These are phyloP conservation scores for Enteromius afrohamiltoni DNA, from an alignment of 2,797 vertebrate species.

Conservation along the genomic window DNA sequence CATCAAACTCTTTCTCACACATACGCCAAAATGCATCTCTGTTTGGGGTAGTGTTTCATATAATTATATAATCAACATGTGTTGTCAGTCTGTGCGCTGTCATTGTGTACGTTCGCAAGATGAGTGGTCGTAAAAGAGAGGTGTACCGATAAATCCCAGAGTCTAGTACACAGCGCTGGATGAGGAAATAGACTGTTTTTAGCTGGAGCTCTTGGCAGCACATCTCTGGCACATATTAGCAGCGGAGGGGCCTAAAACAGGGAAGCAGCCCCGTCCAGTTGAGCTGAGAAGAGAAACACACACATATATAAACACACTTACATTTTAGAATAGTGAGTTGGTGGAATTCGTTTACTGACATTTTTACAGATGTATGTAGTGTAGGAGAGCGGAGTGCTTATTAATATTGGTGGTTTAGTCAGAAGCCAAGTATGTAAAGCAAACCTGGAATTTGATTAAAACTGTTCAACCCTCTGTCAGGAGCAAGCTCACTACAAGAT, in stretches of 20 bases:
- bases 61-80: not conserved
- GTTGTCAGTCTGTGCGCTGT: not conserved
- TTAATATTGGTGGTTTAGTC: not conserved
- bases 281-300: conserved; percentile 12
- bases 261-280: conserved; percentile 52
- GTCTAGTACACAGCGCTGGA: conserved; percentile 46
- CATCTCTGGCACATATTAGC: conserved; percentile 75
- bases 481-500: conserved; percentile 1
- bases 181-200: conserved; percentile 61
- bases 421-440: not conserved
- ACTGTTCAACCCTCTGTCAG: not conserved
- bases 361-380: conserved; percentile 7
- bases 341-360: not conserved
- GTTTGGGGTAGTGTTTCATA: not conserved
- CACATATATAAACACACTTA: conserved; percentile 11
- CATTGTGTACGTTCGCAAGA: not conserved
- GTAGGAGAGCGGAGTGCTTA: not conserved
- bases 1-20: conserved; percentile 8
- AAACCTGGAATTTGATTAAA: conserved; percentile 21
- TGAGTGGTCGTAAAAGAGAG: conserved; percentile 43
- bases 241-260: conserved; percentile 69
- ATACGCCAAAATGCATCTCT: not conserved
- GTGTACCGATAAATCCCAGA: conserved; percentile 32
- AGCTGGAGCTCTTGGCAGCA: conserved; percentile 64
- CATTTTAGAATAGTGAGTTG: not conserved